Percentiles rank a stretch among this genome's conserved stretches.
These are phyloP conservation scores for Meriones unguiculatus DNA, from an alignment of 2,113 vertebrate genomes.

Conservation along the genomic window DNA sequence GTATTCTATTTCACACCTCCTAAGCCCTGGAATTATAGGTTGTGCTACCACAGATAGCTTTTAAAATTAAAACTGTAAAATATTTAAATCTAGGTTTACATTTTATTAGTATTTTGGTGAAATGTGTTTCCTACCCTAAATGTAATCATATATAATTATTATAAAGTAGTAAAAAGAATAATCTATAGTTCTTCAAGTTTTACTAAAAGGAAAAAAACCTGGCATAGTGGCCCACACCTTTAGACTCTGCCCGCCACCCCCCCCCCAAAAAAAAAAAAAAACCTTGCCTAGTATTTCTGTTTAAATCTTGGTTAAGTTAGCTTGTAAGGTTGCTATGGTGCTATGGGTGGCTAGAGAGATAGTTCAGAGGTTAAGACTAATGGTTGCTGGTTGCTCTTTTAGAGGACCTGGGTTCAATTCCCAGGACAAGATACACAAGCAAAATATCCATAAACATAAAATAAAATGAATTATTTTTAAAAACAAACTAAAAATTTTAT, in stretches of 20 bases:
- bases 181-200: not conserved
- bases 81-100: constrained; percentile 14
- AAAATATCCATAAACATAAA: not conserved
- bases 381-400: not conserved
- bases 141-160: constrained; percentile 46
- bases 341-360: not conserved
- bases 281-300: not conserved
- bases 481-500: not conserved
- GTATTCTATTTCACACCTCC: not conserved
- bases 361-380: not conserved
- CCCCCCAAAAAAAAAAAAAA: not conserved
- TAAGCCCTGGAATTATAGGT: not conserved
- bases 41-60: not conserved
- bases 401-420: not conserved
- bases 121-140: constrained; percentile 51
- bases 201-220: not conserved
- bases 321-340: constrained; percentile 8
- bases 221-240: not conserved
- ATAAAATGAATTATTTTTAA: not conserved
- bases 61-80: not conserved
- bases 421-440: not conserved
- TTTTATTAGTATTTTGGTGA: constrained; percentile 39
- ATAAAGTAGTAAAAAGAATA: constrained; percentile 22
- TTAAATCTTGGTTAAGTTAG: constrained; percentile 61
- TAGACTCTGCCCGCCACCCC: not conserved